Evolutionary conservation across 2,113 vertebrate species (phyloP), one percentile per base, ranked within the genome.

Genomic region (Psilopsiagon aymara): DNA sequence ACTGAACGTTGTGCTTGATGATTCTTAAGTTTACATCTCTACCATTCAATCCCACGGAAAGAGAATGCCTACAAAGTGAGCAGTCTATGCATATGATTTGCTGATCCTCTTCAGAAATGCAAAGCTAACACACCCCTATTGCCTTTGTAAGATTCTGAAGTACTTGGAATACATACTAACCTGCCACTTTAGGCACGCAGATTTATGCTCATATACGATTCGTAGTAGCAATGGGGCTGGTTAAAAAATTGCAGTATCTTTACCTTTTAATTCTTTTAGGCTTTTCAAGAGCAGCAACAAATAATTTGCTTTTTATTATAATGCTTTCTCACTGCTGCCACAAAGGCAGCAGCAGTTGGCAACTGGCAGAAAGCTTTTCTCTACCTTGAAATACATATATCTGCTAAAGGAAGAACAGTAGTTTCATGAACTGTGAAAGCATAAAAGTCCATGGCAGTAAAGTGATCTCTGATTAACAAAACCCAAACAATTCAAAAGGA

Each of bases 381-480:
- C 73, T 82, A 39, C 66, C 76, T 95, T 86, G 64, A 94, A 95
- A 92, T 77, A 81, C 35, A 85, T 88, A 44, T 41, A 87, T 78
- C 59, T 69, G 81, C 51, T 94, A 70, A 88, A 78, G 39, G 51
- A 95, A 81, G 63, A 95, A 86, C 31, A 69, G 67, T 44, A 55
- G 52, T 73, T 92, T 92, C 76, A 76, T 13, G 73, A 47, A 75
- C 59, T 69, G 37, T 46, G 33, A 73, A 93, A 87, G 60, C 81
- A 94, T 78, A 93, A 94, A 90, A 93, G 82, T 23, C 71, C 29
- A 67, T 55, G 49, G 51, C 77, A 90, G 77, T 94, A 81, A 93
- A 95, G 66, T 12, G 5, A 84, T 91, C 41, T 57, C 75, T 82
- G 89, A 92, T 90, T 96, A 93, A 97, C 59, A 89, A 92, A 97